Percentiles rank a stretch among this genome's conserved stretches.
These are phyloP conservation scores for Oncorhynchus clarkii DNA, from an alignment of 2,113 vertebrate species.

Conservation along the genomic window DNA sequence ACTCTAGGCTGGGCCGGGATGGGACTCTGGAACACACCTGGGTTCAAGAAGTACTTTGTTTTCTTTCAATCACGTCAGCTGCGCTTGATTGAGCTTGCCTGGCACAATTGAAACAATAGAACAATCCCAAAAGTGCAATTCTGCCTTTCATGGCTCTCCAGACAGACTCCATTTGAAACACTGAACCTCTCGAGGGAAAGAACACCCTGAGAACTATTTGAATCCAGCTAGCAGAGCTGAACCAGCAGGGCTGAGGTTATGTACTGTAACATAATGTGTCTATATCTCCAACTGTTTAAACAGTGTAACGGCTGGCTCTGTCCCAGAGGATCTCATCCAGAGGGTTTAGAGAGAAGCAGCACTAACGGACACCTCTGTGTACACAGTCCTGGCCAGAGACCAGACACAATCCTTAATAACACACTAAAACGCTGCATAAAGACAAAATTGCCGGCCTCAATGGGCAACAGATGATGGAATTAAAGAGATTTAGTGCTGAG, in stretches of 20 bases:
- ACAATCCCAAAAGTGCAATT: too few relatives aligned
- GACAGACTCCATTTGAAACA: too few relatives aligned
- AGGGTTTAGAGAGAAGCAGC: slow-evolving; percentile 39
- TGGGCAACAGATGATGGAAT: slow-evolving; percentile 75
- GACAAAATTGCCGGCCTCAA: slow-evolving; percentile 70
- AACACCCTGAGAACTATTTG: too few relatives aligned
- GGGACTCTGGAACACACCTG: not conserved
- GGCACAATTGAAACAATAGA: too few relatives aligned
- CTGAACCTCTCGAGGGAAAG: too few relatives aligned
- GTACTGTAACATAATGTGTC: slow-evolving; percentile 45
- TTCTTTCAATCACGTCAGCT: too few relatives aligned
- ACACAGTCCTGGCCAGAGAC: slow-evolving; percentile 53
- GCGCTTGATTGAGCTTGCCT: too few relatives aligned
- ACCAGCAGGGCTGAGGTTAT: not conserved
- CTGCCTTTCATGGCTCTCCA: too few relatives aligned
- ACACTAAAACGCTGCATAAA: slow-evolving; percentile 70
- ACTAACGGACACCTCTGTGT: slow-evolving; percentile 45
- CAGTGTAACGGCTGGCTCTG: slow-evolving; percentile 39
- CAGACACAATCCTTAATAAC: slow-evolving; percentile 68
- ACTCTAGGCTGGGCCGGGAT: not conserved
- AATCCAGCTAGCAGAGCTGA: too few relatives aligned
- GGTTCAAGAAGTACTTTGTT: too few relatives aligned
- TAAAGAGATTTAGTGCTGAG: slow-evolving; percentile 73
- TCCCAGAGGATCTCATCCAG: slow-evolving; percentile 17
- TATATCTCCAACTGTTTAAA: slow-evolving; percentile 47